phyloP scores from a whole-genome alignment of 2,888 invertebrate species.

The Exocentrus adspersus region DNA sequence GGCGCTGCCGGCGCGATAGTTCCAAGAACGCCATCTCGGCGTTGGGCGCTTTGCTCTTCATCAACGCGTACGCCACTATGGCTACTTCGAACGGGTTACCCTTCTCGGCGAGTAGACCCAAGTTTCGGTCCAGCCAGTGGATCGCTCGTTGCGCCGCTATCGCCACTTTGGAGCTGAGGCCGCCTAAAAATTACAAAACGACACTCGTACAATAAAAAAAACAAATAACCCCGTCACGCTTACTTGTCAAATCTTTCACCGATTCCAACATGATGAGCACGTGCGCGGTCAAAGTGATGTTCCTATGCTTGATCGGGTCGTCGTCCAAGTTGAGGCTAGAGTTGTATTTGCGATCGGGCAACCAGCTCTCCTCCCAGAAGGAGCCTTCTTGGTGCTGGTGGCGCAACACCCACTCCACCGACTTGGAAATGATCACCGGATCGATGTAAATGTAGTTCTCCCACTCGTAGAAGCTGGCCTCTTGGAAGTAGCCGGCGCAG shows the following conservation, averaged over 20 bases:
- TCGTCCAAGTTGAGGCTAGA: constrained; percentile 70
- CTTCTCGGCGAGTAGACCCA: constrained; percentile 76
- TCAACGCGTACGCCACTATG: constrained; percentile 88
- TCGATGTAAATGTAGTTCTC: constrained; percentile 96
- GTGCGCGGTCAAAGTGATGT: constrained; percentile 92
- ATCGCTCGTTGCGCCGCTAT: constrained; percentile 80
- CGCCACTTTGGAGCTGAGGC: constrained; percentile 79
- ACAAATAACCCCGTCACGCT: constrained; percentile 36
- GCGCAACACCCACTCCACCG: constrained; percentile 86
- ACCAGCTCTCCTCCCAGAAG: constrained; percentile 89
- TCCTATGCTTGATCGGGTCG: constrained; percentile 72
- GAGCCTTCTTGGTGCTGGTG: constrained; percentile 88
- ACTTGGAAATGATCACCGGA: constrained; percentile 83
- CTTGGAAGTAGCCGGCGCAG: constrained; percentile 87
- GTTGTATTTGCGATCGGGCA: constrained; percentile 90
- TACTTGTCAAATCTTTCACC: constrained; percentile 78
- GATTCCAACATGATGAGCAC: constrained; percentile 88
- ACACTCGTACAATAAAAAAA: too few species aligned
- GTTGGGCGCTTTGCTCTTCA: constrained; percentile 83
- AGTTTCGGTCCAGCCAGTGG: constrained; percentile 83
- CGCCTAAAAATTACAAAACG: constrained; percentile 57
- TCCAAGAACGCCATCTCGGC: constrained; percentile 85
- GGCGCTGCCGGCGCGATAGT: constrained; percentile 63
- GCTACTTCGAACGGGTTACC: constrained; percentile 87
- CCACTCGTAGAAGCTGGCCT: constrained; percentile 96